These are phyloP conservation scores for Phortica okadai DNA, from an alignment of 2,888 invertebrate species.

Conservation along the genomic window DNA sequence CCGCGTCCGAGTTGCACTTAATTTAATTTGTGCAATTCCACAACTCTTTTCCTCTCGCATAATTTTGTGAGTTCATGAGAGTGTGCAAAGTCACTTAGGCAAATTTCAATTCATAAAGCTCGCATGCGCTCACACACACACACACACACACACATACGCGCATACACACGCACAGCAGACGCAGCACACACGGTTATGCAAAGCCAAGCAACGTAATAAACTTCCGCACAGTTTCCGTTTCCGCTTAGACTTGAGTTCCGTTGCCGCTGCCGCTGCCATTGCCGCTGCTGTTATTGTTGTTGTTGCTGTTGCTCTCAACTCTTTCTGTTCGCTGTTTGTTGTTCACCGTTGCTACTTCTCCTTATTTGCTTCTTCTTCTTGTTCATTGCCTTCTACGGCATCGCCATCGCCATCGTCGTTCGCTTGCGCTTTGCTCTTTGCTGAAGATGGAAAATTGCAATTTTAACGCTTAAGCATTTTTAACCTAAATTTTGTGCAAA, in stretches of 20 bases:
- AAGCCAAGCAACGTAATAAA: constrained; percentile 25
- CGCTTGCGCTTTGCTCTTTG: not conserved
- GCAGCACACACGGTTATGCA: not conserved
- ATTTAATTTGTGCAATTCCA: constrained; percentile 21
- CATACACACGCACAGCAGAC: not conserved
- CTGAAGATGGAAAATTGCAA: constrained; percentile 30
- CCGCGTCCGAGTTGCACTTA: constrained; percentile 6
- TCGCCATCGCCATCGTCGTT: not conserved
- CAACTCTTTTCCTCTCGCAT: not conserved
- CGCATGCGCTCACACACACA: not conserved
- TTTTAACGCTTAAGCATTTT: constrained; percentile 34
- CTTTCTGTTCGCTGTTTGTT: not conserved
- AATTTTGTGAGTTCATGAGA: not conserved
- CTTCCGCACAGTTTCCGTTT: constrained; percentile 33
- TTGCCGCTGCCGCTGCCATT: not conserved
- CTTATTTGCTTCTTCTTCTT: not conserved
- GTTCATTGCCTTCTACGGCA: not conserved
- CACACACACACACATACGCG: not conserved
- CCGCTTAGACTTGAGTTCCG: constrained; percentile 25
- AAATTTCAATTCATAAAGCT: constrained; percentile 28
- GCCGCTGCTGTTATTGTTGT: not conserved
- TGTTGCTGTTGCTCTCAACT: constrained; percentile 1
- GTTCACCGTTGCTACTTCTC: constrained; percentile 1
- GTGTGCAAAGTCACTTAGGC: constrained; percentile 17
- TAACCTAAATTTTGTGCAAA: constrained; percentile 32